A percentile compares a stretch with the other conserved stretches of the same genome.
These are phyloP conservation scores for Prietella phreatophila DNA, from an alignment of 2,113 vertebrate species.

Conservation along the genomic window DNA sequence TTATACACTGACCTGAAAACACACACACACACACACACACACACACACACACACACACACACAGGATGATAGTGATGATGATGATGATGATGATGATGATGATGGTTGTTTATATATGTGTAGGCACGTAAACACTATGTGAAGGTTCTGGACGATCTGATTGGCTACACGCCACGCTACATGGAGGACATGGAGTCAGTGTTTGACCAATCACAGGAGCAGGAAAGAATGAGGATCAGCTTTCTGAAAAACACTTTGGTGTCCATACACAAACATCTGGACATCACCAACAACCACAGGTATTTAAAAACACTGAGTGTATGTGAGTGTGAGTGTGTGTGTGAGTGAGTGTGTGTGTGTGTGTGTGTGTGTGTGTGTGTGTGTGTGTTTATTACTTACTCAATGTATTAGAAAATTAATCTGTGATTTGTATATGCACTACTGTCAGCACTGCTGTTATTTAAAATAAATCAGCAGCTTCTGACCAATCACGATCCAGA, in stretches of 20 bases:
- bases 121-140: conserved; percentile 75
- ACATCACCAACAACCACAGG: conserved; percentile 79
- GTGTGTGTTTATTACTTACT: too few species aligned
- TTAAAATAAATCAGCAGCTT: background rate
- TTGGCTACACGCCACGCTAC: conserved; percentile 78
- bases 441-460: background rate
- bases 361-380: background rate
- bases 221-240: conserved; percentile 78
- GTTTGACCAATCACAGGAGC: conserved; percentile 81
- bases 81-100: background rate
- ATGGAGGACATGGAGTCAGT: conserved; percentile 87
- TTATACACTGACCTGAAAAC: too few species aligned
- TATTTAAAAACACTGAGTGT: conserved; percentile 7
- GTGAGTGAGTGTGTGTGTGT: background rate
- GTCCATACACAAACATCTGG: conserved; percentile 79
- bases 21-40: too few species aligned
- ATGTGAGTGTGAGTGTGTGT: background rate
- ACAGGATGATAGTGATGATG: background rate
- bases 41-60: conserved; percentile 10
- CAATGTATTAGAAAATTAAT: too few species aligned
- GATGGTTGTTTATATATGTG: background rate
- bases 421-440: background rate
- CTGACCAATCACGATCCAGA: background rate
- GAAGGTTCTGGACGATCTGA: conserved; percentile 76
- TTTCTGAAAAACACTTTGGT: conserved; percentile 80